Evolutionary conservation across 2,113 vertebrate genomes (phyloP).

Genomic region (Alethe diademata): DNA sequence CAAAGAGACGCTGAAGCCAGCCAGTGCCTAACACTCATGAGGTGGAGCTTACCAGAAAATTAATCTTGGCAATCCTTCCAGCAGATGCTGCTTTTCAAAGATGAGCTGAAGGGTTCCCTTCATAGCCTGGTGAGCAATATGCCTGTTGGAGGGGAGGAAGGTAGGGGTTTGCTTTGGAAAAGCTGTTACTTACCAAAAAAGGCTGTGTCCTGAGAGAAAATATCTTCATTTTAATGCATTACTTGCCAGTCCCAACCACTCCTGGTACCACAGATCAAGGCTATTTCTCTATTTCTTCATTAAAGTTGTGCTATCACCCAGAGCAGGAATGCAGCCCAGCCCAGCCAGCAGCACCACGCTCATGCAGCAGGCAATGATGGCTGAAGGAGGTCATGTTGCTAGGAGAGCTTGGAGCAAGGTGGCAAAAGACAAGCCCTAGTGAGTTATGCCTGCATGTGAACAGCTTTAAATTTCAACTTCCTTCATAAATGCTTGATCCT

Average conservation of each 20-base stretch:
- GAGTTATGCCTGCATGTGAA: constrained; percentile 60
- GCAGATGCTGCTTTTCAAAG: background rate
- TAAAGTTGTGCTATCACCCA: background rate
- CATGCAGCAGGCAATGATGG: background rate
- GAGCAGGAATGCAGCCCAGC: background rate
- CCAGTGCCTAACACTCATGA: background rate
- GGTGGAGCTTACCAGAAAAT: background rate
- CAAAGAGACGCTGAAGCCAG: background rate
- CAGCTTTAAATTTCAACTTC: constrained; percentile 35
- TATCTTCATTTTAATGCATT: background rate
- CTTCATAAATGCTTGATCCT: constrained; percentile 41
- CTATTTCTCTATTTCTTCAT: background rate
- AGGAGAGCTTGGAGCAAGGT: constrained; percentile 36
- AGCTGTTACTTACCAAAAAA: background rate
- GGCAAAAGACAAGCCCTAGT: constrained; percentile 22
- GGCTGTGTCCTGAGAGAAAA: background rate
- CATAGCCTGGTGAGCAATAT: background rate
- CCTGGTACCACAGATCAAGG: fast-evolving
- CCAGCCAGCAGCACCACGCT: background rate
- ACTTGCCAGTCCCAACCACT: background rate
- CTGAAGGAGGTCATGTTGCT: background rate
- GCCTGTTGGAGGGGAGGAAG: background rate
- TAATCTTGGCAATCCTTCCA: background rate
- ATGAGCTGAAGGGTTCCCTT: background rate
- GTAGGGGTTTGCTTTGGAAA: background rate